These are phyloP conservation scores for Drosophila sp. DNA, from an alignment of 1,140 invertebrate species.

Conservation along the genomic window DNA sequence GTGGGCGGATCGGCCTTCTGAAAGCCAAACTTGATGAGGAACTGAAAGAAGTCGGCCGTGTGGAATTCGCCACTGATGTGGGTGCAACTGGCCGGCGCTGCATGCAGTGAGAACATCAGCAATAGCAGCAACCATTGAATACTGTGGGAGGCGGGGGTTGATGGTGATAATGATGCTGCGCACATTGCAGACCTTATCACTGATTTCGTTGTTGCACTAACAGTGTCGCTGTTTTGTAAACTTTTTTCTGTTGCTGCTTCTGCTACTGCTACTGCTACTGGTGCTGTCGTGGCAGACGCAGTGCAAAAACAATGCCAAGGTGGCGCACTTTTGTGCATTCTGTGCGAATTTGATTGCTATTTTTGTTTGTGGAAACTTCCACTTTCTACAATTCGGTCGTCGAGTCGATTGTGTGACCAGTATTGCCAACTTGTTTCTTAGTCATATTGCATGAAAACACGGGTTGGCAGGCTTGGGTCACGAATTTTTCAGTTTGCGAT, in stretches of 20 bases:
- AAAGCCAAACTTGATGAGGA: constrained; percentile 97
- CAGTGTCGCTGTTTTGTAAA: background rate
- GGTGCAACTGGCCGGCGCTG: constrained; percentile 42
- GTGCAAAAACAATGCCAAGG: constrained; percentile 60
- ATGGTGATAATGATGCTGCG: constrained; percentile 26
- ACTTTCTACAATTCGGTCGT: constrained; percentile 37
- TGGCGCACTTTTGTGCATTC: constrained; percentile 77
- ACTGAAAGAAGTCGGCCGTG: constrained; percentile 93
- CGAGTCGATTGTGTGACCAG: constrained; percentile 16
- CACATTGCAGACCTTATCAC: constrained; percentile 63
- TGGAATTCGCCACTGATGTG: constrained; percentile 87
- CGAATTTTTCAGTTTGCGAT: too few relatives aligned
- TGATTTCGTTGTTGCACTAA: constrained; percentile 25
- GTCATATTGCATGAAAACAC: too few relatives aligned
- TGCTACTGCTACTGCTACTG: constrained; percentile 4
- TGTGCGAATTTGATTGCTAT: constrained; percentile 56
- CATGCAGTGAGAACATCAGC: constrained; percentile 29
- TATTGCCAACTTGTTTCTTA: too few relatives aligned
- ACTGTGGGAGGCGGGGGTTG: constrained; percentile 23
- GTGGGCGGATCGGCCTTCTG: constrained; percentile 95
- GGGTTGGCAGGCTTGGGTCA: too few relatives aligned
- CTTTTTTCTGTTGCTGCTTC: background rate
- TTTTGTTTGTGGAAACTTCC: constrained; percentile 71
- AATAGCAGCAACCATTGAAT: constrained; percentile 38
- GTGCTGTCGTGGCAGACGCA: constrained; percentile 85